These are phyloP conservation scores for Leucoma salicis DNA, from an alignment of 2,888 invertebrate genomes.

Conservation along the genomic window DNA sequence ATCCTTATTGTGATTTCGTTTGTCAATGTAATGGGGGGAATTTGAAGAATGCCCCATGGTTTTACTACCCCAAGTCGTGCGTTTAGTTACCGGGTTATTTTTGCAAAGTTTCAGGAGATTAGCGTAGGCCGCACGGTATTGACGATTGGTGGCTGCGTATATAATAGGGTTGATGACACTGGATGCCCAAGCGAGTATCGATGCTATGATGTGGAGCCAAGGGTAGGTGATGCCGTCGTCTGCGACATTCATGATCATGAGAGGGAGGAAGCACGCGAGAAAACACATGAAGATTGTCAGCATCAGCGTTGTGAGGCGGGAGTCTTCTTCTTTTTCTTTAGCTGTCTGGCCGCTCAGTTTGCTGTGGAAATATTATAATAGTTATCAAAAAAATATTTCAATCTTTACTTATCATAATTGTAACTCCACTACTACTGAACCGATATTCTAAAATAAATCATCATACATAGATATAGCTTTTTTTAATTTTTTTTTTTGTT, in stretches of 20 bases:
- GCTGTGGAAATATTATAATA: too few relatives aligned
- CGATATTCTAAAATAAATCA: too few relatives aligned
- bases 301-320: conserved; percentile 92
- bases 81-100: conserved; percentile 56
- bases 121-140: conserved; percentile 86
- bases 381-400: too few relatives aligned
- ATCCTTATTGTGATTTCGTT: conserved; percentile 63
- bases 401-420: too few relatives aligned
- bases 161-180: conserved; percentile 95
- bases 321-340: conserved; percentile 85
- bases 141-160: conserved; percentile 94
- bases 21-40: conserved; percentile 69
- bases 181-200: conserved; percentile 94
- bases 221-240: conserved; percentile 88
- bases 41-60: conserved; percentile 75
- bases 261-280: conserved; percentile 91
- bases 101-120: conserved; percentile 75
- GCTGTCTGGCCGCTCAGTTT: conserved; percentile 75
- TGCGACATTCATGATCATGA: conserved; percentile 94
- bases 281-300: conserved; percentile 93
- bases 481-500: too few relatives aligned
- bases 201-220: conserved; percentile 90
- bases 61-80: conserved; percentile 73
- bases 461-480: too few relatives aligned
- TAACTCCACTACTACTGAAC: too few relatives aligned